Percentiles rank a stretch among this genome's conserved stretches.
Evolutionary conservation across 2,113 vertebrate genomes (phyloP).

Genomic region (Zosterops japonicus): DNA sequence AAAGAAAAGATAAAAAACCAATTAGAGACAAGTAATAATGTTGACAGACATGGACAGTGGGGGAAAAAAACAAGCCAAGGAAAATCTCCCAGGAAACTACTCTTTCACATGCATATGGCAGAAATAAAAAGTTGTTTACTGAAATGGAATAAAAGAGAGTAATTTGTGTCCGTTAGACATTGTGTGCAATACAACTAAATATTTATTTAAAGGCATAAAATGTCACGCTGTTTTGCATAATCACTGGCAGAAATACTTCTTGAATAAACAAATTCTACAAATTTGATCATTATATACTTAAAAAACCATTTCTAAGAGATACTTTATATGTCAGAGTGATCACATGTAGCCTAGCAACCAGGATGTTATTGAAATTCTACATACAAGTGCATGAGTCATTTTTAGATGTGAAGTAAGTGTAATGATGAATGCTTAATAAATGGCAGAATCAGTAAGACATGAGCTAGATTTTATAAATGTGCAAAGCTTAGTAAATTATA

Average conservation of each 20-base stretch:
- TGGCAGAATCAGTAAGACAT: background rate
- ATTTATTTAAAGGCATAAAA: conserved; percentile 51
- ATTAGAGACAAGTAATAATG: background rate
- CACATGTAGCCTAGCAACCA: conserved; percentile 67
- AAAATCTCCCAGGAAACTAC: conserved; percentile 61
- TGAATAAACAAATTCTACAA: conserved; percentile 12
- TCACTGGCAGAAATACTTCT: background rate
- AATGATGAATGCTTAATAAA: background rate
- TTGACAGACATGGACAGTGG: background rate
- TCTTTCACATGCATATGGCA: background rate
- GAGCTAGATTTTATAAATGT: background rate
- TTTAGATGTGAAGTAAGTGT: background rate
- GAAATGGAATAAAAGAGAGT: conserved; percentile 46
- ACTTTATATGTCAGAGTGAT: conserved; percentile 47
- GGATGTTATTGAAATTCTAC: conserved; percentile 46
- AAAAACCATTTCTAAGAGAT: conserved; percentile 29
- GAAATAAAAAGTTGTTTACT: background rate
- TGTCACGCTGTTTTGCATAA: conserved; percentile 19
- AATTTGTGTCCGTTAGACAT: background rate
- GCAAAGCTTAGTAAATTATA: background rate
- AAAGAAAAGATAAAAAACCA: background rate
- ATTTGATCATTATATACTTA: background rate
- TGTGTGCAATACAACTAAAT: background rate
- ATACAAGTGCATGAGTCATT: conserved; percentile 4
- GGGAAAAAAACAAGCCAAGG: conserved; percentile 11